Percentiles rank a stretch among this genome's conserved stretches.
phyloP scores from a whole-genome alignment of 2,797 vertebrate species.

The Protosalanx chinensis region DNA sequence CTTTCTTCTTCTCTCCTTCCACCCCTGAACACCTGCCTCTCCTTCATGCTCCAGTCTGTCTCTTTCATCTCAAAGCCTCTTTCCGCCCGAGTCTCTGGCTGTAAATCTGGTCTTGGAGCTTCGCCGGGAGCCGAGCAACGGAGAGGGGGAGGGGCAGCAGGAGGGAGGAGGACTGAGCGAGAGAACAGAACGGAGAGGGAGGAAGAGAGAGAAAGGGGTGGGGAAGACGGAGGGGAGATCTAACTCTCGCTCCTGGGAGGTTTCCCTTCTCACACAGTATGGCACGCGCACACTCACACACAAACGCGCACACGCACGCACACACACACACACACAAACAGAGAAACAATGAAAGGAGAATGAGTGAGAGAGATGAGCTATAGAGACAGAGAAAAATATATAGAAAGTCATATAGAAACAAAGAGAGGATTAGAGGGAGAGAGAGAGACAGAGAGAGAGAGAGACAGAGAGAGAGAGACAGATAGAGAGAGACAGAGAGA shows the following conservation, averaged over 20 bases:
- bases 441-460: no score
- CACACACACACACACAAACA: neutral
- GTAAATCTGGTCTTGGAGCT: slow-evolving; percentile 8
- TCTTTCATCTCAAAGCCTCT: slow-evolving; percentile 19
- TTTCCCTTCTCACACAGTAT: neutral
- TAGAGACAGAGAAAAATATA: slow-evolving; percentile 1
- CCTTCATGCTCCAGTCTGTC: neutral
- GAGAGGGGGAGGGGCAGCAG: neutral
- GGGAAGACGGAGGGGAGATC: neutral
- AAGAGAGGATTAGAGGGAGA: neutral
- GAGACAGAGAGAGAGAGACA: neutral
- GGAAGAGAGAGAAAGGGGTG: neutral
- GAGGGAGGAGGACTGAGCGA: neutral
- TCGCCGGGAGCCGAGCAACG: neutral
- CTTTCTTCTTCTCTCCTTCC: neutral
- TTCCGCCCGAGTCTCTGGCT: slow-evolving; percentile 4
- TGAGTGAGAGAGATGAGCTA: slow-evolving; percentile 2
- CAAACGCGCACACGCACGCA: neutral
- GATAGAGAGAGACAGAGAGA: neutral
- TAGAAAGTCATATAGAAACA: neutral
- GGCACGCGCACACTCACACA: neutral
- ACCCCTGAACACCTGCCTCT: neutral
- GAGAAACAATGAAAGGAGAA: neutral
- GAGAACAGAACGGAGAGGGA: slow-evolving; percentile 43
- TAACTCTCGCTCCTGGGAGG: neutral